phyloP scores from a whole-genome alignment of 2,888 invertebrate genomes.

The Microctonus aethiopoides region DNA sequence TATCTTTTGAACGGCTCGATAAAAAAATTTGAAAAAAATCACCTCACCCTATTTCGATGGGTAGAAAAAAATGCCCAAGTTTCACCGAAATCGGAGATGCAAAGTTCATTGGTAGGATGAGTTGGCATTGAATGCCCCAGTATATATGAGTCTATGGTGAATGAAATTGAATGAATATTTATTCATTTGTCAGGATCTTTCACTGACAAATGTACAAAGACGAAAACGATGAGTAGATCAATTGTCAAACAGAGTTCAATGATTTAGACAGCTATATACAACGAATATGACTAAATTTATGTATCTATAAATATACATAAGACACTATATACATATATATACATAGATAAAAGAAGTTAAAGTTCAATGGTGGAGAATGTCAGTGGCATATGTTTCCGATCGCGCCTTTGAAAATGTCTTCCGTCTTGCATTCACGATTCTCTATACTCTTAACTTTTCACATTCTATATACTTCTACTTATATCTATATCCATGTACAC shows the following conservation, averaged over 20 bases:
- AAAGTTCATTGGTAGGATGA: too few species aligned
- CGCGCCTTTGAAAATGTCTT: constrained; percentile 35
- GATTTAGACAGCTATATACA: not conserved
- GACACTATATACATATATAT: too few species aligned
- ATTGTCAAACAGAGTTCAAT: not conserved
- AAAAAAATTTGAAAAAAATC: too few species aligned
- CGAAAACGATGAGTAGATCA: constrained; percentile 10
- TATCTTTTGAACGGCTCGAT: too few species aligned
- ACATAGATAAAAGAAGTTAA: not conserved
- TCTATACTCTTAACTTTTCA: not conserved
- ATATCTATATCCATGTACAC: not conserved
- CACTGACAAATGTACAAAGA: constrained; percentile 17
- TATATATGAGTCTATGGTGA: not conserved
- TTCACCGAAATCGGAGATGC: too few species aligned
- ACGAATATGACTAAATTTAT: not conserved
- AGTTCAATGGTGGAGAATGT: constrained; percentile 25
- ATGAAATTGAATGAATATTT: not conserved
- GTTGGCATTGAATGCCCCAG: too few species aligned
- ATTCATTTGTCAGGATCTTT: constrained; percentile 29
- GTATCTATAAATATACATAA: not conserved
- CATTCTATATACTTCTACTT: not conserved
- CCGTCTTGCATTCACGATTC: constrained; percentile 28
- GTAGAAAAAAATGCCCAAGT: too few species aligned
- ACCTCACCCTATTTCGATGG: too few species aligned
- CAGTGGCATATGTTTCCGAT: constrained; percentile 44